Evolutionary conservation across 2,888 invertebrate species (phyloP), one percentile per base, ranked within the genome.

Genomic region (Platycnemis pennipes): DNA sequence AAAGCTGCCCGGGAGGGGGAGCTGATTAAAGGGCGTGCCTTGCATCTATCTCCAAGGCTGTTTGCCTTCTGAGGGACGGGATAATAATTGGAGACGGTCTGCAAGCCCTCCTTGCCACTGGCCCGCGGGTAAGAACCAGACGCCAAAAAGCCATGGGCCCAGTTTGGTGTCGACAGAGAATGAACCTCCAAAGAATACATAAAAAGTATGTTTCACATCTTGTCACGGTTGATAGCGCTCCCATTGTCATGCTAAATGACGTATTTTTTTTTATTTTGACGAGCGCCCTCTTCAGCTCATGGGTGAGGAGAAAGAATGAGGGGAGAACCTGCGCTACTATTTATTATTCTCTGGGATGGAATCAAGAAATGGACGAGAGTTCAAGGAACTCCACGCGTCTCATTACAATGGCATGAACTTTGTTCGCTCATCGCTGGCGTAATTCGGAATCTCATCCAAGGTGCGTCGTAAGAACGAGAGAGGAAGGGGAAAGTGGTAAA

Each of bases 1-100:
- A 77, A 77, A 77, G 77, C 31, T 77, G 77, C 77, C 77, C 31
- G n/a, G n/a, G 26, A 26, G 77, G n/a, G 37, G 77, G 16, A n/a
- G 37, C n/a, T n/a, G 77, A 31, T 49, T 77, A n/a, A 13, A 37
- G 77, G 77, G 77, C 77, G 77, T 77, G 77, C n/a, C 77, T n/a
- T n/a, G 77, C 19, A 77, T 77, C n/a, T n/a, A n/a, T n/a, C 11
- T n/a, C 77, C 77, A n/a, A n/a, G 37, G 37, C 37, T 13, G n/a
- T 37, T 37, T 2, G n/a, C 77, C 31, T n/a, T n/a, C 77, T 19
- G 11, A 13, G n/a, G 37, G 77, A 11, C 77, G 37, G 13, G 77
- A n/a, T 13, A 77, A 26, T 13, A 19, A n/a, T 13, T n/a, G 77
- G 77, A 26, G 5, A 13, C 3, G n/a, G n/a, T 16, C 77, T 77